Conservation (phyloP, 1,140 invertebrate species). For the Drosophila nigromelanica region DNA sequence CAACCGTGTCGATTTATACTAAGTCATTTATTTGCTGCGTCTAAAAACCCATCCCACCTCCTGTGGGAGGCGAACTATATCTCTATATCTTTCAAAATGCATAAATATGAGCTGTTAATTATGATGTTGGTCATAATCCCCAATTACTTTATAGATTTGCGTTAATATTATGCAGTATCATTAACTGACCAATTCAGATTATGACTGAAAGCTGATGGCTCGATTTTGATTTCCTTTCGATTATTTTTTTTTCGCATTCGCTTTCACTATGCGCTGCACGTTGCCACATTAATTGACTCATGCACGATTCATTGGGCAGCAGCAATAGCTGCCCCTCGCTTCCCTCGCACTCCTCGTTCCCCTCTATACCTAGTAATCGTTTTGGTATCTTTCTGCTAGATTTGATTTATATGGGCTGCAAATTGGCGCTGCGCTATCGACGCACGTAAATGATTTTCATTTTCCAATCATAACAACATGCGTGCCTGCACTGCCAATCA, state of each 20-base stretch:
- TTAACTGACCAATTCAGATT: slow-evolving; percentile 33
- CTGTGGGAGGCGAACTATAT: no score
- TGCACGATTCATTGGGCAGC: slow-evolving; percentile 41
- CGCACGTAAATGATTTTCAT: slow-evolving; percentile 81
- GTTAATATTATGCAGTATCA: slow-evolving; percentile 8
- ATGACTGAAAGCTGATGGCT: slow-evolving; percentile 16
- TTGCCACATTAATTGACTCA: slow-evolving; percentile 69
- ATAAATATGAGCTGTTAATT: background rate
- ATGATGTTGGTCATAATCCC: slow-evolving; percentile 8
- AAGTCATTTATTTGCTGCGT: no score
- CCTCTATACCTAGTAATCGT: background rate
- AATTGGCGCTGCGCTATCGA: slow-evolving; percentile 60
- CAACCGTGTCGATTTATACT: no score
- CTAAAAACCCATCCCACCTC: no score
- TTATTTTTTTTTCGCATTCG: background rate
- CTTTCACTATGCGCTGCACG: slow-evolving; percentile 65
- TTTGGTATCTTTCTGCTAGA: slow-evolving; percentile 65
- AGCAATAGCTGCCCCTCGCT: background rate
- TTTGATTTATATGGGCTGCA: slow-evolving; percentile 73
- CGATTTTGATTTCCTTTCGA: slow-evolving; percentile 36
- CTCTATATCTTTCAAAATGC: no score
- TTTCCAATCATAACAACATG: slow-evolving; percentile 79
- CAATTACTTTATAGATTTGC: slow-evolving; percentile 4
- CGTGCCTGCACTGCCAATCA: slow-evolving; percentile 73
- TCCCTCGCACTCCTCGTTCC: background rate